Conservation (phyloP, 2,888 invertebrate species). For the Leucoma salicis region DNA sequence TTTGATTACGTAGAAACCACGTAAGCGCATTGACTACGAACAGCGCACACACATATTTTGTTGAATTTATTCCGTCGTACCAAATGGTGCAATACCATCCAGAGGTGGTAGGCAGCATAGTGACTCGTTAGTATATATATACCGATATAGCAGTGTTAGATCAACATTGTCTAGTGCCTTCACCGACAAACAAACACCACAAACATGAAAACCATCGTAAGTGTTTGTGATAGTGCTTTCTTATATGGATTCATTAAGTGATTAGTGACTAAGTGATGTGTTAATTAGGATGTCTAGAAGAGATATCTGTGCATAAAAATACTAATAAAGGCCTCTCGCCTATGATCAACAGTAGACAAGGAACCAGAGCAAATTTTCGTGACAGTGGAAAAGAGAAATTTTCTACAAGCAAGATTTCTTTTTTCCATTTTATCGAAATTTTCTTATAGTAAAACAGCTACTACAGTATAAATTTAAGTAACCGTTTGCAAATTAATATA, state of each 20-base stretch:
- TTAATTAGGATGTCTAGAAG: conserved; percentile 3
- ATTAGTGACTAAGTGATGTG: conserved; percentile 26
- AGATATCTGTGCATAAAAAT: not conserved
- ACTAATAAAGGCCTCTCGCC: no score
- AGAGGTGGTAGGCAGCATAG: conserved; percentile 68
- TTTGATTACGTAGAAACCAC: conserved; percentile 45
- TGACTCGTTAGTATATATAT: conserved; percentile 70
- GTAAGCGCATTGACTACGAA: conserved; percentile 47
- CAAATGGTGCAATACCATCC: conserved; percentile 69
- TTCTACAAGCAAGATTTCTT: no score
- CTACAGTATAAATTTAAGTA: no score
- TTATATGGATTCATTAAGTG: conserved; percentile 34
- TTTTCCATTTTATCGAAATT: no score
- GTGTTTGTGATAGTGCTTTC: conserved; percentile 61
- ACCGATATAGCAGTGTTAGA: conserved; percentile 71
- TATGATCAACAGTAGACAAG: no score
- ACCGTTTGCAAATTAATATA: conserved; percentile 1
- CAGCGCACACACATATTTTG: conserved; percentile 54
- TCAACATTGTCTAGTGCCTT: conserved; percentile 74
- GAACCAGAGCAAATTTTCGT: no score
- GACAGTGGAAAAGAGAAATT: no score
- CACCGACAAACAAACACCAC: conserved; percentile 59
- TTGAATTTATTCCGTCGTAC: conserved; percentile 66
- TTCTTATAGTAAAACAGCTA: no score
- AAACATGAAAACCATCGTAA: conserved; percentile 78